These are phyloP conservation scores for Hylaeus volcanicus DNA, from an alignment of 1,140 invertebrate species.

Conservation along the genomic window DNA sequence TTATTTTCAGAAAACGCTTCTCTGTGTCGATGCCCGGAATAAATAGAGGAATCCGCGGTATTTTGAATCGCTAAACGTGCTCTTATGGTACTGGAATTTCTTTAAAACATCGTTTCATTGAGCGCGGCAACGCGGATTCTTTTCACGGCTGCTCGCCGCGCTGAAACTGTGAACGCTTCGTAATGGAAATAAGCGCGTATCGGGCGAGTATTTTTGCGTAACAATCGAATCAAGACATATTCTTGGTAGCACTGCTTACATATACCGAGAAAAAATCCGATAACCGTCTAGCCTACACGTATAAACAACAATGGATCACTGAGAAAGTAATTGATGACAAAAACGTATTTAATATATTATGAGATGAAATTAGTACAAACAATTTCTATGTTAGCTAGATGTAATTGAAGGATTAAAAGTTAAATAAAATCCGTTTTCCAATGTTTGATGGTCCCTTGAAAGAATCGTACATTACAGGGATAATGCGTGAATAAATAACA, in stretches of 20 bases:
- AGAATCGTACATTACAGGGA: neutral
- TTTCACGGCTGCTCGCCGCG: slow-evolving; percentile 8
- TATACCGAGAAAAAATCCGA: too few relatives aligned
- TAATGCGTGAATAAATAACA: neutral
- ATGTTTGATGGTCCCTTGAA: too few relatives aligned
- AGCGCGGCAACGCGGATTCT: slow-evolving; percentile 20
- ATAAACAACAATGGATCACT: too few relatives aligned
- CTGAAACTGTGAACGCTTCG: slow-evolving; percentile 1
- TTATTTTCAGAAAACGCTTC: slow-evolving; percentile 12
- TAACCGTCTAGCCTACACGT: too few relatives aligned
- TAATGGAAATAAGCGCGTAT: neutral
- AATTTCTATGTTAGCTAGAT: too few relatives aligned
- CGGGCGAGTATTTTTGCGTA: neutral
- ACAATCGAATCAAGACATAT: slow-evolving; percentile 1
- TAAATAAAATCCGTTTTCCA: too few relatives aligned
- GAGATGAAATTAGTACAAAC: too few relatives aligned
- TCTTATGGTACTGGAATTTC: slow-evolving; percentile 24
- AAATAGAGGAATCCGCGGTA: slow-evolving; percentile 20
- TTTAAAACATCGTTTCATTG: slow-evolving; percentile 32
- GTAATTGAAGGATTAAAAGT: too few relatives aligned
- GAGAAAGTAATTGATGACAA: too few relatives aligned
- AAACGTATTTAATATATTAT: too few relatives aligned
- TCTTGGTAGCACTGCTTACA: neutral
- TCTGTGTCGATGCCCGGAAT: neutral
- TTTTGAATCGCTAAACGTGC: slow-evolving; percentile 39